These are phyloP conservation scores for Oncorhynchus masou DNA, from an alignment of 2,113 vertebrate genomes.

Conservation along the genomic window DNA sequence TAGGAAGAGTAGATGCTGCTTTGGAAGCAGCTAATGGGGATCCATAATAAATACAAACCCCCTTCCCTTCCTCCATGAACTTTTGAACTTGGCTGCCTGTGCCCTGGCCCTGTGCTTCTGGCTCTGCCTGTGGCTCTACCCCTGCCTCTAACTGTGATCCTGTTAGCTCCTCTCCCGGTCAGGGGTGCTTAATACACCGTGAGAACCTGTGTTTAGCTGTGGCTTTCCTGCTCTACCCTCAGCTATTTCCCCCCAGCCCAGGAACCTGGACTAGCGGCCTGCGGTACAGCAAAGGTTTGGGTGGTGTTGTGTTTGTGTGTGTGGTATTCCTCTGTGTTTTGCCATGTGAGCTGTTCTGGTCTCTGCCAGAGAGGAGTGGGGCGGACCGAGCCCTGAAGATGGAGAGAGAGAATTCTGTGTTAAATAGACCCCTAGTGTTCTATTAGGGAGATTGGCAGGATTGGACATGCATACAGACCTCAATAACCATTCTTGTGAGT, in stretches of 20 bases:
- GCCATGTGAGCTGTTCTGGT: constrained; percentile 47
- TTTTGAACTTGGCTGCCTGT: constrained; percentile 48
- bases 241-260: constrained; percentile 62
- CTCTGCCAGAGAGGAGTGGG: constrained; percentile 46
- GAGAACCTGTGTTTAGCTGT: constrained; percentile 60
- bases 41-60: too few relatives aligned
- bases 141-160: constrained; percentile 23
- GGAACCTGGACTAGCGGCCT: constrained; percentile 14
- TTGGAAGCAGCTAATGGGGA: too few relatives aligned
- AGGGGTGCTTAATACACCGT: constrained; percentile 54
- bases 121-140: too few relatives aligned
- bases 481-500: too few relatives aligned
- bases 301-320: constrained; percentile 44
- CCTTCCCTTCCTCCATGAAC: constrained; percentile 18
- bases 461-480: too few relatives aligned
- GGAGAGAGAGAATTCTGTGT: too few relatives aligned
- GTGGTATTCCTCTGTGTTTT: constrained; percentile 56
- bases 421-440: too few relatives aligned
- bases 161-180: constrained; percentile 45
- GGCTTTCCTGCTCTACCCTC: constrained; percentile 62
- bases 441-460: too few relatives aligned
- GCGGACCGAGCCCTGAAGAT: constrained; percentile 28
- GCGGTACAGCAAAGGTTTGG: constrained; percentile 41
- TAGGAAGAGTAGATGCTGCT: too few relatives aligned
- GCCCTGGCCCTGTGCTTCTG: constrained; percentile 12